phyloP scores from a whole-genome alignment of 2,113 vertebrate genomes.

The Zosterops japonicus region DNA sequence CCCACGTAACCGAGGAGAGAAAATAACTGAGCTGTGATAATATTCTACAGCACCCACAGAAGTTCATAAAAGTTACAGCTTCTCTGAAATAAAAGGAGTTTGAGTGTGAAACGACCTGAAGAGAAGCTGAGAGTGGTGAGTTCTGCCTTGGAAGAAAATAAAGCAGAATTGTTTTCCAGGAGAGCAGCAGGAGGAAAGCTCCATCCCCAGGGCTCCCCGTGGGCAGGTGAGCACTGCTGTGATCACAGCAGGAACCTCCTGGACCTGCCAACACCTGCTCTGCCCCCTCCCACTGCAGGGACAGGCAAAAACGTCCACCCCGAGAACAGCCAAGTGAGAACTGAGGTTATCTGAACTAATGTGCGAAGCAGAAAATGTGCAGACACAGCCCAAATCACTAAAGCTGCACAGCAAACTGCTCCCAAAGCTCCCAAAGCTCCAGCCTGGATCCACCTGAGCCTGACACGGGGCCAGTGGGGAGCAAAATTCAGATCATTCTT shows the following conservation, averaged over 20 bases:
- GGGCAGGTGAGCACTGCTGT: not conserved
- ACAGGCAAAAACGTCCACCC: not conserved
- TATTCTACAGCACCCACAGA: not conserved
- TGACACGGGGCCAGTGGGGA: accelerated
- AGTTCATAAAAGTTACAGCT: not conserved
- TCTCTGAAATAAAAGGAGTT: not conserved
- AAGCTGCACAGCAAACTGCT: not conserved
- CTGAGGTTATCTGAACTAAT: not conserved
- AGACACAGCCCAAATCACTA: not conserved
- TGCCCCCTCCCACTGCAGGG: not conserved
- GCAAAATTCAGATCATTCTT: not conserved
- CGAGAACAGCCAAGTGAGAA: not conserved
- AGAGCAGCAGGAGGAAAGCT: not conserved
- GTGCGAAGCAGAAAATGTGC: not conserved
- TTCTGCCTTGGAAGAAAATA: not conserved
- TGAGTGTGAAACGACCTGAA: not conserved
- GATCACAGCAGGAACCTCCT: not conserved
- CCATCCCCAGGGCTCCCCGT: accelerated
- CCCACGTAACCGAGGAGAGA: not conserved
- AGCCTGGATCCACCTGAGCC: not conserved
- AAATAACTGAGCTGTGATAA: not conserved
- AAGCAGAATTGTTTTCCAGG: not conserved
- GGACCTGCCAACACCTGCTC: not conserved
- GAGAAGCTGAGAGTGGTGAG: not conserved
- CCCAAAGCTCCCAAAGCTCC: not conserved